Evolutionary conservation across 2,113 vertebrate species (phyloP).

Genomic region (Paratilapia polleni): DNA sequence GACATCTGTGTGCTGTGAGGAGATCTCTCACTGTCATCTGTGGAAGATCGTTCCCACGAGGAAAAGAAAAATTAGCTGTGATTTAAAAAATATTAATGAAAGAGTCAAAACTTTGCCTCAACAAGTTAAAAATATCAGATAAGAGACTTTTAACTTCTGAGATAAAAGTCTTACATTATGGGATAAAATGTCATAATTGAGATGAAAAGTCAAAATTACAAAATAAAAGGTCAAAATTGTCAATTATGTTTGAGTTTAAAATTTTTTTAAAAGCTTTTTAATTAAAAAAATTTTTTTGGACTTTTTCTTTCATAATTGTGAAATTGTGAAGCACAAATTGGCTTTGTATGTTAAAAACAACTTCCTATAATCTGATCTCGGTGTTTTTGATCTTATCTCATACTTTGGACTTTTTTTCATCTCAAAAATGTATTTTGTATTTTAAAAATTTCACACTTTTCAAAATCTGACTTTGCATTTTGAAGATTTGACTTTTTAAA

Average conservation of each 20-base stretch:
- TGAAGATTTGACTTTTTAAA: no score
- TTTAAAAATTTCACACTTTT: background rate
- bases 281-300: background rate
- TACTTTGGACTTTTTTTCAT: background rate
- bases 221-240: background rate
- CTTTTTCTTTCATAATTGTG: no score
- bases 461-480: background rate
- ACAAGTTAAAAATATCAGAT: fast-evolving
- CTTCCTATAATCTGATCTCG: background rate
- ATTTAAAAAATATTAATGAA: background rate
- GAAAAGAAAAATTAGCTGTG: fast-evolving
- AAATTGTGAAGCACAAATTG: no score
- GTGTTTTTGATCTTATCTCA: fast-evolving
- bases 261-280: background rate
- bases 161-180: background rate
- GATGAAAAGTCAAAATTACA: background rate
- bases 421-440: background rate
- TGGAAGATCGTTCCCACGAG: background rate
- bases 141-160: background rate
- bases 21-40: no score
- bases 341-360: background rate
- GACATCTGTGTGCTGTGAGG: no score
- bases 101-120: fast-evolving
- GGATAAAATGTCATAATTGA: background rate
- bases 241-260: background rate